Base-by-base conservation (phyloP, 2,797 vertebrate genomes). In the Propithecus perrieri region DNA sequence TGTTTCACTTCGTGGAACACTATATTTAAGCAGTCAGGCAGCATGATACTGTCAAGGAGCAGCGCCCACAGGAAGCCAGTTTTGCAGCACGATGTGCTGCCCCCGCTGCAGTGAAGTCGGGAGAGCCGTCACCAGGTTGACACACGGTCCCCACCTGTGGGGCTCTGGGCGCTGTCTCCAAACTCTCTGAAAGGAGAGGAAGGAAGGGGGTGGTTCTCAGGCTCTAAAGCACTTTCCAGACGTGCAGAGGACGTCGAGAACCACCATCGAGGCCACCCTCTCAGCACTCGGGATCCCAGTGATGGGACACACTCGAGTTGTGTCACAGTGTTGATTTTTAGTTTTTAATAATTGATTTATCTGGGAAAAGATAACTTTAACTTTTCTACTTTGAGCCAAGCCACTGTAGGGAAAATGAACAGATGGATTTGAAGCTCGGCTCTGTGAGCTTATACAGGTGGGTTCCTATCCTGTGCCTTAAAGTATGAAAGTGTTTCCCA, bases 401-500 rank as follows among this genome's bases (percentile, higher is more conserved):
- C 59, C 79, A 67, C 3, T 22, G 84, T 38, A 67, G 69, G 53
- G 63, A 50, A 85, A 85, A 43, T 55, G 24, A 33, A 4, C 11
- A 9, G 28, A 4, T 80, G 91, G 53, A 71, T 85, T 79, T 97
- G 92, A 96, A 14, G 97, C 95, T 89, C 94, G 78, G 4, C 81
- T 93, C 90, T 88, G 79, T 78, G 95, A 79, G 95, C 96, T 98
- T 96, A 22, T 96, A 95, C 88, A n/a, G 93, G 75, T 95, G 95
- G 72, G 97, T 97, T 97, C 97, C 98, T 97, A 98, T 97, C 95
- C 98, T 98, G 98, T 99, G 99, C 99, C 99, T 99, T 99, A 99
- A 98, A 97, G 95, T 96, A 96, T 69, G 93, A 97, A 97, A 91
- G 96, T 90, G 50, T 85, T 87, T 97, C 97, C 96, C 92, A 84